These are phyloP conservation scores for Tortricodes alternella DNA, from an alignment of 2,888 invertebrate species.

Conservation along the genomic window DNA sequence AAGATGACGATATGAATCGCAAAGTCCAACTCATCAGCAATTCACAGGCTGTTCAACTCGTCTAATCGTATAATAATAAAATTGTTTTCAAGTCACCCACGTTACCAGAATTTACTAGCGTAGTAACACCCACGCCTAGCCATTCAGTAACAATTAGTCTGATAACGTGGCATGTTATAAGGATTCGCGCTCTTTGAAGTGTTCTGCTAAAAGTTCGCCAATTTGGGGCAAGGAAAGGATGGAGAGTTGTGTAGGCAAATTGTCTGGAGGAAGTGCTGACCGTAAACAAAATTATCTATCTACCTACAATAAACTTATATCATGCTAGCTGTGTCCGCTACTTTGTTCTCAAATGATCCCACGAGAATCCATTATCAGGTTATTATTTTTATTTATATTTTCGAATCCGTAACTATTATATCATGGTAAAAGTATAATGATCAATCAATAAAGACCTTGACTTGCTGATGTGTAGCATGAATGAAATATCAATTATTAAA, in stretches of 20 bases:
- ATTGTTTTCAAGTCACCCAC: constrained; percentile 70
- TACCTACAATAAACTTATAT: too few relatives aligned
- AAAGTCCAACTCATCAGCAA: constrained; percentile 41
- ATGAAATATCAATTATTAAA: constrained; percentile 4
- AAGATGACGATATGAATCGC: constrained; percentile 10
- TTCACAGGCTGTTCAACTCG: constrained; percentile 64
- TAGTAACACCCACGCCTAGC: constrained; percentile 51
- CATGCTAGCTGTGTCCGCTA: too few relatives aligned
- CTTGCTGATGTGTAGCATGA: constrained; percentile 1
- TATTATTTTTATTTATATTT: too few relatives aligned
- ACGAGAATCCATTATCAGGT: too few relatives aligned
- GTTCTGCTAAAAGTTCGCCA: neutral
- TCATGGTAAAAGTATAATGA: neutral
- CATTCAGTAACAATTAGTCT: constrained; percentile 44
- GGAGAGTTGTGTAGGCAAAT: too few relatives aligned
- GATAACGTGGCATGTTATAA: neutral
- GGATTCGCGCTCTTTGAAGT: neutral
- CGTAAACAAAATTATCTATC: too few relatives aligned
- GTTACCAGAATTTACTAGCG: constrained; percentile 60
- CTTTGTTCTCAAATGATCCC: too few relatives aligned
- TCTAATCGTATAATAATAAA: constrained; percentile 68
- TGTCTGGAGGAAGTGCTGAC: too few relatives aligned
- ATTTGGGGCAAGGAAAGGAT: too few relatives aligned
- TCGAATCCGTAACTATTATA: too few relatives aligned
- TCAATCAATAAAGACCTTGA: constrained; percentile 2